phyloP scores from a whole-genome alignment of 2,888 invertebrate species.

The Sinohyriopsis cumingii region DNA sequence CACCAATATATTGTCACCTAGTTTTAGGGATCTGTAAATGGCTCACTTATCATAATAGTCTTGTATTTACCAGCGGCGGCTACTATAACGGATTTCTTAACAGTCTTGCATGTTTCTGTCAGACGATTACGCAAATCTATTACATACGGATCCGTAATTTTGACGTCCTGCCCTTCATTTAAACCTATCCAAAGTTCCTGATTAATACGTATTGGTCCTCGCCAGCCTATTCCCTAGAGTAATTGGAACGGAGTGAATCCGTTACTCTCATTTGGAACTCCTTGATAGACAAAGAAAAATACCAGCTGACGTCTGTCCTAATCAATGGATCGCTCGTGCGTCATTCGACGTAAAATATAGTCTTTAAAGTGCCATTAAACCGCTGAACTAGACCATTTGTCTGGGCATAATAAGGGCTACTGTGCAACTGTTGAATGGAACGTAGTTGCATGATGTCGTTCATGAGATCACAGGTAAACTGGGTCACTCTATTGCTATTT shows the following conservation, averaged over 20 bases:
- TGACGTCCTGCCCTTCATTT: not conserved
- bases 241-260: slow-evolving; percentile 31
- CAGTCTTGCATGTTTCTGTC: slow-evolving; percentile 18
- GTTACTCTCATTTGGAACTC: slow-evolving; percentile 26
- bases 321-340: slow-evolving; percentile 21
- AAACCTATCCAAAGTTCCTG: slow-evolving; percentile 19
- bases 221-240: slow-evolving; percentile 18
- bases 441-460: slow-evolving; percentile 6
- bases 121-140: slow-evolving; percentile 27
- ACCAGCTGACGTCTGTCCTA: slow-evolving; percentile 38
- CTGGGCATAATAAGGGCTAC: slow-evolving; percentile 1
- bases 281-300: slow-evolving; percentile 35
- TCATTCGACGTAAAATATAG: slow-evolving; percentile 35
- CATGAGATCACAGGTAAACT: slow-evolving; percentile 7
- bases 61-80: too few species aligned
- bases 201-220: slow-evolving; percentile 18
- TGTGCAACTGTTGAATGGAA: not conserved
- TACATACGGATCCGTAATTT: too few species aligned
- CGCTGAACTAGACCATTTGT: slow-evolving; percentile 34
- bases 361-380: slow-evolving; percentile 38
- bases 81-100: slow-evolving; percentile 10
- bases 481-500: slow-evolving; percentile 1
- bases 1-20: slow-evolving; percentile 34
- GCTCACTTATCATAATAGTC: slow-evolving; percentile 31
- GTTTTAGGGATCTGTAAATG: slow-evolving; percentile 13